A percentile compares a stretch with the other conserved stretches of the same genome.
Conservation (phyloP, 1,140 invertebrate genomes). For the Danaus plexippus region DNA sequence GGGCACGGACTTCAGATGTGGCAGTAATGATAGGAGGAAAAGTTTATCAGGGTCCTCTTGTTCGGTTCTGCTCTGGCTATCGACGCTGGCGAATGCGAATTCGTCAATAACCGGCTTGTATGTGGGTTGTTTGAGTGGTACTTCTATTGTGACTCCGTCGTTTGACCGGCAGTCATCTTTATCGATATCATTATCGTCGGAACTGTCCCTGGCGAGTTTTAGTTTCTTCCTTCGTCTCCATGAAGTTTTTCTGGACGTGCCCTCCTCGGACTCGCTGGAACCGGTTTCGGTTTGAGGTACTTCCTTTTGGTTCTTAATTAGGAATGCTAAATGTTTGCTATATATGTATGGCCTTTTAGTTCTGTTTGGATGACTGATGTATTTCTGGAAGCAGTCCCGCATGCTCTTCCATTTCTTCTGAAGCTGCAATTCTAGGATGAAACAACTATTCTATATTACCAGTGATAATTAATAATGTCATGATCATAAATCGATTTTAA, state of each 20-base stretch:
- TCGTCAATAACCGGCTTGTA: conserved; percentile 31
- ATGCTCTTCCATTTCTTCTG: conserved; percentile 67
- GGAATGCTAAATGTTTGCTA: conserved; percentile 46
- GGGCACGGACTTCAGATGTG: conserved; percentile 53
- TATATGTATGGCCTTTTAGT: conserved; percentile 53
- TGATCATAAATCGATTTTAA: no score
- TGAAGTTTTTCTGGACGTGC: conserved; percentile 15
- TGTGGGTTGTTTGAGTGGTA: conserved; percentile 3
- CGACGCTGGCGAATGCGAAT: conserved; percentile 56
- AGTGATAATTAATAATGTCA: background rate
- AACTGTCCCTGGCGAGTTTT: conserved; percentile 36
- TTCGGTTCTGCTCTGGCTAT: conserved; percentile 26
- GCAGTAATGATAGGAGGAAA: conserved; percentile 55
- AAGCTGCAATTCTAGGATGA: conserved; percentile 56
- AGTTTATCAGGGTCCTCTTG: conserved; percentile 51
- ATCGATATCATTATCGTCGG: conserved; percentile 39
- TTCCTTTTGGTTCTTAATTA: conserved; percentile 36
- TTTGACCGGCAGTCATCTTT: conserved; percentile 24
- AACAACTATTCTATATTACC: conserved; percentile 5
- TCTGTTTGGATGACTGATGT: conserved; percentile 44
- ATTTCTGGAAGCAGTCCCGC: conserved; percentile 57
- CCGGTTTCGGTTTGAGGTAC: conserved; percentile 9
- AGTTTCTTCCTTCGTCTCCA: conserved; percentile 44
- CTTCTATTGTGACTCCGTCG: conserved; percentile 14
- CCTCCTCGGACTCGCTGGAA: conserved; percentile 44